These are phyloP conservation scores for Apocheima hispidaria DNA, from an alignment of 2,888 invertebrate species.

Conservation along the genomic window DNA sequence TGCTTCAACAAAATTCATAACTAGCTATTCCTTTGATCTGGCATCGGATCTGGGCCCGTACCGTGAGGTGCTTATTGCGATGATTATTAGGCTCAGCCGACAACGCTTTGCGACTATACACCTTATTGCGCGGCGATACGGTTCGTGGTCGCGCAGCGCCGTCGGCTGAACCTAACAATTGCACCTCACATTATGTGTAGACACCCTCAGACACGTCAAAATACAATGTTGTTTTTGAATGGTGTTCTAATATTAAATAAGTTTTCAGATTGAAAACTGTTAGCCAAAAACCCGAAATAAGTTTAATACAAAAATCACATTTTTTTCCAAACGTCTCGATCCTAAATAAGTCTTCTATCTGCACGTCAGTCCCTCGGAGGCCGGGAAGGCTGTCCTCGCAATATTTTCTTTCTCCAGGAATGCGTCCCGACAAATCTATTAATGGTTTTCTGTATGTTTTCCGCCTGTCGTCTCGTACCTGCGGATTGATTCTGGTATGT, in stretches of 20 bases:
- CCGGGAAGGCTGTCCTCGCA: constrained; percentile 13
- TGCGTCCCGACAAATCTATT: constrained; percentile 33
- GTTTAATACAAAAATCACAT: constrained; percentile 16
- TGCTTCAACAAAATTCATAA: too few species aligned
- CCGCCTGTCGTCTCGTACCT: constrained; percentile 27
- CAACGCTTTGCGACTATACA: too few species aligned
- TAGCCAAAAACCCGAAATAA: constrained; percentile 10
- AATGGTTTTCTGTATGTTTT: constrained; percentile 31
- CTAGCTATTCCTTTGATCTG: too few species aligned
- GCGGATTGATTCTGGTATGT: constrained; percentile 26
- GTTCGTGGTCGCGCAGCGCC: too few species aligned
- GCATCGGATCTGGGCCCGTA: too few species aligned
- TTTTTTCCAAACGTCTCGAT: constrained; percentile 1
- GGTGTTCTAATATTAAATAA: background rate
- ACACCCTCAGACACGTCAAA: background rate
- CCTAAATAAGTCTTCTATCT: constrained; percentile 16
- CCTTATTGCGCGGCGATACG: too few species aligned
- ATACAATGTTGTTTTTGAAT: background rate
- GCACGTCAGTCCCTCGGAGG: constrained; percentile 11
- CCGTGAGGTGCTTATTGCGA: too few species aligned
- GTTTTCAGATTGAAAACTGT: constrained; percentile 1
- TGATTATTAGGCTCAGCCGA: too few species aligned
- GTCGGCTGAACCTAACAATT: too few species aligned
- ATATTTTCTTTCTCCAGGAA: constrained; percentile 24
- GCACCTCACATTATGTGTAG: background rate